phyloP scores from a whole-genome alignment of 2,888 invertebrate species.

The Lasius fuliginosus region DNA sequence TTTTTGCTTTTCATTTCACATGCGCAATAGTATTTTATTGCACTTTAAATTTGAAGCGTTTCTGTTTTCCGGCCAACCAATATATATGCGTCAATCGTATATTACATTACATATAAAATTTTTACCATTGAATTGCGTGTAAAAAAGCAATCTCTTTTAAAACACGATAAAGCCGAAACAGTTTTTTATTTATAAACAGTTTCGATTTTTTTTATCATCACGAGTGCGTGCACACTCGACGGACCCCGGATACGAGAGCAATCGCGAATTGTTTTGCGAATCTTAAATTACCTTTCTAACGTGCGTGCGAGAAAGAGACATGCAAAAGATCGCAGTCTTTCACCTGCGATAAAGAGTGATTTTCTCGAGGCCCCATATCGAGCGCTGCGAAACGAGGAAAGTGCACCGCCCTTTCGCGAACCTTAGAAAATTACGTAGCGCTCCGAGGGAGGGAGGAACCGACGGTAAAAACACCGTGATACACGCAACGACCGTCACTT shows the following conservation, averaged over 20 bases:
- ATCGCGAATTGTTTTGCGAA: conserved; percentile 17
- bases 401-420: conserved; percentile 37
- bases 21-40: conserved; percentile 37
- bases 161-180: neutral
- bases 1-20: conserved; percentile 37
- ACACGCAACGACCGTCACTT: conserved; percentile 64
- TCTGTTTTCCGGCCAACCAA: conserved; percentile 26
- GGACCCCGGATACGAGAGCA: neutral
- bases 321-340: neutral
- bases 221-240: neutral
- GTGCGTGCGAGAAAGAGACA: neutral
- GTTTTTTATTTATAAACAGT: neutral
- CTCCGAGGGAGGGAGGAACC: neutral
- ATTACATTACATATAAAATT: conserved; percentile 30
- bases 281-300: neutral
- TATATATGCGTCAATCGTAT: conserved; percentile 27
- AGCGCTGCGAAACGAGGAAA: conserved; percentile 21
- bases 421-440: conserved; percentile 45
- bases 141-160: conserved; percentile 15
- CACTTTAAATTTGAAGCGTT: conserved; percentile 38
- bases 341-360: conserved; percentile 54
- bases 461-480: conserved; percentile 51
- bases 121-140: neutral
- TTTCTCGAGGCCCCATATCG: conserved; percentile 52
- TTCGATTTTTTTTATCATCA: neutral